These are phyloP conservation scores for Hippoglossus stenolepis DNA, from an alignment of 2,113 vertebrate species.

Conservation along the genomic window DNA sequence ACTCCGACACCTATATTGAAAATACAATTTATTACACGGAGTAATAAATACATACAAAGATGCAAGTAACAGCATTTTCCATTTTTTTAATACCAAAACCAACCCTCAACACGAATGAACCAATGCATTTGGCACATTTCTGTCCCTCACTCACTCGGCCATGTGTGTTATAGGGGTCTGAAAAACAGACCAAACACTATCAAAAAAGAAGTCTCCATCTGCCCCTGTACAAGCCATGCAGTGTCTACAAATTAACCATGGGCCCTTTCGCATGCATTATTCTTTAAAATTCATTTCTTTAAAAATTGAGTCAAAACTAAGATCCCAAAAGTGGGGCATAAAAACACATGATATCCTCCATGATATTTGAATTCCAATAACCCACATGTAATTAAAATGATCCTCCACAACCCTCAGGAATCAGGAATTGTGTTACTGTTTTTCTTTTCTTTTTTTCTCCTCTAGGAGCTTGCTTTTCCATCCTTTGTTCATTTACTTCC, in stretches of 20 bases:
- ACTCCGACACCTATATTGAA: constrained; percentile 87
- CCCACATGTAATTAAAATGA: constrained; percentile 52
- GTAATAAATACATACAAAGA: constrained; percentile 99
- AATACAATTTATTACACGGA: constrained; percentile 99
- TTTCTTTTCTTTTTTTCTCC: background rate
- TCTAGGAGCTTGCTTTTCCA: constrained; percentile 43
- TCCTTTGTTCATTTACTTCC: constrained; percentile 59
- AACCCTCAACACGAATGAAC: constrained; percentile 70
- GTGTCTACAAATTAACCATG: constrained; percentile 75
- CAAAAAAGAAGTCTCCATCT: constrained; percentile 81
- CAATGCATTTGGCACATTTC: constrained; percentile 76
- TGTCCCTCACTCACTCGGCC: constrained; percentile 52
- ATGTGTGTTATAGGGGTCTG: constrained; percentile 59
- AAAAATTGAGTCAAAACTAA: constrained; percentile 80
- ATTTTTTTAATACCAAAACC: constrained; percentile 76
- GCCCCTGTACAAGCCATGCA: constrained; percentile 89
- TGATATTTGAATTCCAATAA: constrained; percentile 51
- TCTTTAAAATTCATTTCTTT: constrained; percentile 53
- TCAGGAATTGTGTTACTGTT: constrained; percentile 26
- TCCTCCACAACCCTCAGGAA: constrained; percentile 33
- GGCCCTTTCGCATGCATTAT: constrained; percentile 77
- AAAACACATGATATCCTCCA: constrained; percentile 53
- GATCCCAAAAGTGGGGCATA: constrained; percentile 61
- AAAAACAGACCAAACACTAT: constrained; percentile 77
- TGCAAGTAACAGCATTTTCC: constrained; percentile 90